phyloP scores from a whole-genome alignment of 2,797 vertebrate genomes.

The Selene dorsalis region DNA sequence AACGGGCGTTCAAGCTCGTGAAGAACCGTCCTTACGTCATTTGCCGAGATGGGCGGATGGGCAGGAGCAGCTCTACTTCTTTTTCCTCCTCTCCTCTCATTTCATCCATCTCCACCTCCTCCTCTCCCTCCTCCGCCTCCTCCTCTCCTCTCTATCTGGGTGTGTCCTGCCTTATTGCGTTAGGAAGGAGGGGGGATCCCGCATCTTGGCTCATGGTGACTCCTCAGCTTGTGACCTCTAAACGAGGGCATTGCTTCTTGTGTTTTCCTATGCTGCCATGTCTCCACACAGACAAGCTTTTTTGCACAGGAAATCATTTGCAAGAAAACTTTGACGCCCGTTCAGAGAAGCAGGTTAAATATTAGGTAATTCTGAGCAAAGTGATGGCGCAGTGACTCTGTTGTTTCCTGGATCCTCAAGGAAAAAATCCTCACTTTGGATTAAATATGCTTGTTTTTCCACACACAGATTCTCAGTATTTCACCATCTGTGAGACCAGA shows the following conservation, averaged over 20 bases:
- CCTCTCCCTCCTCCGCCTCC: constrained; percentile 26
- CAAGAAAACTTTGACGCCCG: constrained; percentile 24
- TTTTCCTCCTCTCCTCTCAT: constrained; percentile 59
- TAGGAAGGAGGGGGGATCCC: constrained; percentile 81
- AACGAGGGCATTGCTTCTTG: constrained; percentile 72
- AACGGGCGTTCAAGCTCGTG: constrained; percentile 24
- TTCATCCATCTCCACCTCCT: constrained; percentile 45
- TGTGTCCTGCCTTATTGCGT: constrained; percentile 84
- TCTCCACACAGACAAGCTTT: constrained; percentile 3
- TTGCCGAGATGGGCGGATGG: constrained; percentile 68
- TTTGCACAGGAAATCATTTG: constrained; percentile 2
- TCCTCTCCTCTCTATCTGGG: constrained; percentile 72
- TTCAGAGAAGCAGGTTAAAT: neutral
- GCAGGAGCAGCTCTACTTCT: constrained; percentile 54
- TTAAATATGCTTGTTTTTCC: neutral
- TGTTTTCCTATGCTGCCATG: constrained; percentile 37
- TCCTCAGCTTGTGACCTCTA: constrained; percentile 77
- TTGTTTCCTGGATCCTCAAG: constrained; percentile 15
- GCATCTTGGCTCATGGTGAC: constrained; percentile 73
- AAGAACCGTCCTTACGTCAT: constrained; percentile 76
- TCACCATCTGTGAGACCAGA: neutral
- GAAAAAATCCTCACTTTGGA: neutral
- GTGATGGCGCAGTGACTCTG: neutral
- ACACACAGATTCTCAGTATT: neutral
- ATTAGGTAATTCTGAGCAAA: neutral